Base-by-base conservation (phyloP, 2,797 vertebrate genomes). In the Buceros bicornis region DNA sequence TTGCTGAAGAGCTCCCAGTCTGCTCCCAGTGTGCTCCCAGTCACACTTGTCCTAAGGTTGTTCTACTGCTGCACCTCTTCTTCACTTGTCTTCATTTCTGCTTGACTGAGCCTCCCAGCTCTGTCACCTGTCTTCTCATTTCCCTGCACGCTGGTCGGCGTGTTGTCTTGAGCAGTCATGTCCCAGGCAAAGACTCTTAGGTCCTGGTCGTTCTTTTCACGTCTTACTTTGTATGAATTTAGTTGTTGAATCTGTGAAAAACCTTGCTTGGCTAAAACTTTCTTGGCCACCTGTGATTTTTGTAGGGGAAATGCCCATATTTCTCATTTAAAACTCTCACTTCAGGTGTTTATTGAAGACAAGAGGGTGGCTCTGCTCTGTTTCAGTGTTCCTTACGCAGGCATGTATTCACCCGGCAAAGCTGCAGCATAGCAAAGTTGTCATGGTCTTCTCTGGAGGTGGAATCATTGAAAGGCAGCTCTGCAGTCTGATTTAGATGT, bases 321-420 rank as follows among this genome's bases (percentile, higher is more conserved):
- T 93, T 94, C 31, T 91, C 11, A 64, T 74, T 80, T 77, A 40
- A 73, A 89, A 78, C 17, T 86, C 43, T 84, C 53, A 29, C 28
- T 77, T 57, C 7, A 77, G n/a, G 18, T 42, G 79, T 89, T 73
- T 74, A 40, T 13, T 89, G 50, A 92, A 69, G 64, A 17, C 15
- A 33, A 43, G 53, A 67, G 12, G 4, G 1, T 82, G 16, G 22
- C 3, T 67, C 21, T 48, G 21, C 40, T 48, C 62, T 60, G 7
- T 82, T 77, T 80, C 60, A 54, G 18, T 71, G 20, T 48, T 87
- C 25, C 3, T 45, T 86, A 26, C 61, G 31, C 50, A 84, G 69
- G 40, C 71, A 8, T 4, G 6, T 57, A 11, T 43, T 58, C 58
- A 15, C 16, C 15, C 24, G 11, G 14, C 45, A 26, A 56, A 89